Conservation (phyloP, 2,888 invertebrate genomes). For the Andrena trimmerana region DNA sequence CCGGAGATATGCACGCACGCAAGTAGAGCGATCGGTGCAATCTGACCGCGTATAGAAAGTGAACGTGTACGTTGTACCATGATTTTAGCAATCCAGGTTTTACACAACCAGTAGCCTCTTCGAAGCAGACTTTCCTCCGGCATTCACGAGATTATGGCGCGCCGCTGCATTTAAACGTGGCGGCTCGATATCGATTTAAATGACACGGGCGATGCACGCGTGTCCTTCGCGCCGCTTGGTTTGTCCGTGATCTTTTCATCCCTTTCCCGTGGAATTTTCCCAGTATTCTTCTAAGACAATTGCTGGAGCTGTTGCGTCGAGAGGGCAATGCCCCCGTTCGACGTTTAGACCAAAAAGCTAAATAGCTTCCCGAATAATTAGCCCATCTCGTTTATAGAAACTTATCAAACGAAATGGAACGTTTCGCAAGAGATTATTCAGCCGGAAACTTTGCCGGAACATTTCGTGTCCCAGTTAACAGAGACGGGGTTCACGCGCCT, state of each 20-base stretch:
- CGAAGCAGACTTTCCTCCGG: not conserved
- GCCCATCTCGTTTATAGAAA: too few relatives aligned
- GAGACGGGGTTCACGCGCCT: constrained; percentile 15
- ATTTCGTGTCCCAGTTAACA: constrained; percentile 17
- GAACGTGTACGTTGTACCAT: constrained; percentile 36
- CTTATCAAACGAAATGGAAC: not conserved
- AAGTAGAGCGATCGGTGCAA: not conserved
- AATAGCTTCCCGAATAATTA: too few relatives aligned
- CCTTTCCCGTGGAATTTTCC: not conserved
- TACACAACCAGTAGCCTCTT: constrained; percentile 50
- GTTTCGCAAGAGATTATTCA: constrained; percentile 1
- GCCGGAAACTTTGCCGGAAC: not conserved
- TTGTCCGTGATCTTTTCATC: not conserved
- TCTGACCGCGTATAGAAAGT: constrained; percentile 43
- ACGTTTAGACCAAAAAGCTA: too few relatives aligned
- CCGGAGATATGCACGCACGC: not conserved
- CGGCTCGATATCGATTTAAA: not conserved
- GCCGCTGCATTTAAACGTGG: not conserved
- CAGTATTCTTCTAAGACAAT: too few relatives aligned
- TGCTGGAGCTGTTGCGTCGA: too few relatives aligned
- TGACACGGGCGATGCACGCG: not conserved
- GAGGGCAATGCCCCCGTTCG: too few relatives aligned
- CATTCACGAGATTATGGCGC: not conserved
- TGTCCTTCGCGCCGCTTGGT: not conserved
- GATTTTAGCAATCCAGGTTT: constrained; percentile 61